A percentile compares a stretch with the other conserved stretches of the same genome.
Evolutionary conservation across 2,888 invertebrate genomes (phyloP).

Genomic region (Oscheius sp.): DNA sequence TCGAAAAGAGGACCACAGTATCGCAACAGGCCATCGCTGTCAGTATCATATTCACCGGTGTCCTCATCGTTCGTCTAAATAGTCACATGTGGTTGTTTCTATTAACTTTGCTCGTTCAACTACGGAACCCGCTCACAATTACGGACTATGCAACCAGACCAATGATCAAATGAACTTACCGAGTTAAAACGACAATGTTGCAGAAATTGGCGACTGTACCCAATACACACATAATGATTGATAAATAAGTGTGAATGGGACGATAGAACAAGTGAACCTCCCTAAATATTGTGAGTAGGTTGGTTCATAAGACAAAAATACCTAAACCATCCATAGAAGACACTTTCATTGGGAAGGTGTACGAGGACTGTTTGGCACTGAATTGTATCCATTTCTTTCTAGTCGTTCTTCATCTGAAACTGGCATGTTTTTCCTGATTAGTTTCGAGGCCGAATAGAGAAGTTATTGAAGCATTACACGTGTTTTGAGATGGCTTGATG

Average conservation of each 20-base stretch:
- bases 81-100: slow-evolving; percentile 42
- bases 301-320: background rate
- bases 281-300: slow-evolving; percentile 36
- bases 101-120: background rate
- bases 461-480: slow-evolving; percentile 10
- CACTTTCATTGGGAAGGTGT: slow-evolving; percentile 67
- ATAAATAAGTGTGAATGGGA: slow-evolving; percentile 70
- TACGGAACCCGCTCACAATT: background rate
- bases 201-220: slow-evolving; percentile 71
- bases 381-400: slow-evolving; percentile 49
- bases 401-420: slow-evolving; percentile 37
- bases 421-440: background rate
- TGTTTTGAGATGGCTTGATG: background rate
- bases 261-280: slow-evolving; percentile 58
- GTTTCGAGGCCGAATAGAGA: background rate
- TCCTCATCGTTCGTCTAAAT: slow-evolving; percentile 71
- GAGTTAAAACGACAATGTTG: slow-evolving; percentile 71
- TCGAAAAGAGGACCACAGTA: slow-evolving; percentile 71
- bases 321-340: slow-evolving; percentile 59
- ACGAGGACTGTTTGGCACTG: slow-evolving; percentile 66
- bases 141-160: background rate
- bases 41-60: slow-evolving; percentile 72
- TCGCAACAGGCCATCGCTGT: slow-evolving; percentile 73
- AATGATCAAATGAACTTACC: slow-evolving; percentile 43
- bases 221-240: slow-evolving; percentile 70